Conservation (phyloP, 2,113 vertebrate species). For the Dermatemys mawii region DNA sequence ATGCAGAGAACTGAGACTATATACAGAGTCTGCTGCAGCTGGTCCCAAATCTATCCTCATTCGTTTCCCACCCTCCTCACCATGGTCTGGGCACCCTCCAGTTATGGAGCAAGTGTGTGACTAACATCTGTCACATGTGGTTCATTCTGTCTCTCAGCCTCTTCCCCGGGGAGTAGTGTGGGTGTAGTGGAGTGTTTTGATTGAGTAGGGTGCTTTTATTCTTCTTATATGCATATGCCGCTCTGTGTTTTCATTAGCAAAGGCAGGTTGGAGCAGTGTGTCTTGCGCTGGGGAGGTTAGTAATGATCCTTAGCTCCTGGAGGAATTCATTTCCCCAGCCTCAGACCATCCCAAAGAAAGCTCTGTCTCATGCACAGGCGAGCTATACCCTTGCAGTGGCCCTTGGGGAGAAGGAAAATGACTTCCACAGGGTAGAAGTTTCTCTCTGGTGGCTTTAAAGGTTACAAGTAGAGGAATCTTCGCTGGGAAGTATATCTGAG, state of each 20-base stretch:
- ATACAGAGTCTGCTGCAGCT: neutral
- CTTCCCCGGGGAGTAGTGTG: neutral
- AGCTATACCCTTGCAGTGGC: neutral
- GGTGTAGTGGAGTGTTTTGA: neutral
- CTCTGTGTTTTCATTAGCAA: neutral
- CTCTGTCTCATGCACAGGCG: neutral
- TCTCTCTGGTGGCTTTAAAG: neutral
- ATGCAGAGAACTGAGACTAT: neutral
- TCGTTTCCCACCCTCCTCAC: neutral
- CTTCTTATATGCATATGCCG: neutral
- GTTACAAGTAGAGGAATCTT: neutral
- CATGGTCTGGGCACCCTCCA: neutral
- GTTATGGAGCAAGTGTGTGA: neutral
- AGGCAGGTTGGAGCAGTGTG: neutral
- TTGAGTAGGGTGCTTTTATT: neutral
- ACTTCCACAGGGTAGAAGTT: neutral
- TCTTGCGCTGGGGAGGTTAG: neutral
- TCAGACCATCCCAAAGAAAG: neutral
- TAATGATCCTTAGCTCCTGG: neutral
- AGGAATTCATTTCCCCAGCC: neutral
- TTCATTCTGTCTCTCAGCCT: neutral
- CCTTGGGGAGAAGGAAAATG: neutral
- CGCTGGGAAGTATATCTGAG: neutral
- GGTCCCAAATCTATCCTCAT: neutral
- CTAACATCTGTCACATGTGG: neutral